Evolutionary conservation across 2,888 invertebrate genomes (phyloP), one percentile per base, ranked within the genome.

Genomic region (Dugesia japonica): DNA sequence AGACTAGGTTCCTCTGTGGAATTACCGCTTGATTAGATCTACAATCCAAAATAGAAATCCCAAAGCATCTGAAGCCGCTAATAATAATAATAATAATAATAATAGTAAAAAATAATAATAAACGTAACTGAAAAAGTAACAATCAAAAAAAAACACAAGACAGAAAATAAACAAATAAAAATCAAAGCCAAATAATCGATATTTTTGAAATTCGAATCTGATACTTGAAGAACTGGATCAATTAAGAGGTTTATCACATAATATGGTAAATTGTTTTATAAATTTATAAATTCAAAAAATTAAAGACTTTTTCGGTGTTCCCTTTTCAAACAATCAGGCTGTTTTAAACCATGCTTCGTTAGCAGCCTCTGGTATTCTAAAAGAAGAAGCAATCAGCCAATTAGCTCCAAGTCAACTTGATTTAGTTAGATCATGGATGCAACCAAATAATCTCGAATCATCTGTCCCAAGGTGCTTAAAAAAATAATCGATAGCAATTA

Each of bases 371-470:
- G 56, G 56, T n/a, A 42, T 75, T 42, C 71, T 75, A 1, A 75
- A 75, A 56, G 75, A 75, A 42, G 75, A 75, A 56, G 56, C 56
- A 4, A 56, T 56, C 23, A 56, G 56, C 56, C 56, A 56, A 56
- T 27, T 75, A 56, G 26, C 75, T 1, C 26, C 75, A 17, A 26
- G 56, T 26, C 75, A 75, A 56, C 26, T 75, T 23, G 75, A 71
- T 26, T 15, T 75, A 7, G 75, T 75, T 1, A 23, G 75, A 15
- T 75, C 75, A 1, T 75, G 75, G 75, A 75, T 75, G 75, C 75
- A 75, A 20, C 75, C 75, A n/a, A 42, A 42, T 23, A 42, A 56
- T 56, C 23, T 56, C 9, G 56, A 56, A 56, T 56, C 56, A 1
- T 56, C 56, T 1, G 56, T 56, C 17, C 56, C 56, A 56, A 56